Percentiles rank a stretch among this genome's conserved stretches.
Evolutionary conservation across 2,888 invertebrate genomes (phyloP).

Genomic region (Drosophila testacea): DNA sequence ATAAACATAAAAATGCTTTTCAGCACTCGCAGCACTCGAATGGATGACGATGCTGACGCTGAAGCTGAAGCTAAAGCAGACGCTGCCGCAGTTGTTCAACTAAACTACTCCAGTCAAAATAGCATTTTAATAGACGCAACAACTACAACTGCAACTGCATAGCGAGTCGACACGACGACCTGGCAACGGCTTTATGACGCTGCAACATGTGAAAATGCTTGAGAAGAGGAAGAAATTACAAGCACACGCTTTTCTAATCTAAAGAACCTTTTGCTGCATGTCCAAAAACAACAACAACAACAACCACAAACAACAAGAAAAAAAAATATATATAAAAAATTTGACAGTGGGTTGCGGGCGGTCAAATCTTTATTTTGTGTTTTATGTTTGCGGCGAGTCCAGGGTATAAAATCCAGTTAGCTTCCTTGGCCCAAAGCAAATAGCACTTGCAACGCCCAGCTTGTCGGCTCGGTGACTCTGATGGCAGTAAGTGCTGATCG

Average conservation of each 20-base stretch:
- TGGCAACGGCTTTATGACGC: conserved; percentile 64
- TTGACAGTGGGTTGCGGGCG: conserved; percentile 58
- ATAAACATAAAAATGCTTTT: conserved; percentile 82
- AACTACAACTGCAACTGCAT: conserved; percentile 32
- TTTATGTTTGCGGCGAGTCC: conserved; percentile 54
- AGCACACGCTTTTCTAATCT: conserved; percentile 81
- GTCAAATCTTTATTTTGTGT: conserved; percentile 57
- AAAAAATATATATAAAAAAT: conserved; percentile 11
- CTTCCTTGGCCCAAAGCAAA: conserved; percentile 58
- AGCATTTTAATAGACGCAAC: conserved; percentile 77
- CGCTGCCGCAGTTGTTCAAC: conserved; percentile 52
- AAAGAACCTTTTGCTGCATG: conserved; percentile 79
- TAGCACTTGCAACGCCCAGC: conserved; percentile 58
- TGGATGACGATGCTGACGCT: conserved; percentile 65
- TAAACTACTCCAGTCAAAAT: conserved; percentile 80
- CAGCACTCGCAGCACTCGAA: conserved; percentile 70
- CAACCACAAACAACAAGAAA: not conserved
- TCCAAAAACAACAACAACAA: conserved; percentile 52
- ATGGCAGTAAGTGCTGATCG: conserved; percentile 31
- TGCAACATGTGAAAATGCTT: conserved; percentile 78
- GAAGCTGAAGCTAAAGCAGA: not conserved
- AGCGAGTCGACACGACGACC: conserved; percentile 69
- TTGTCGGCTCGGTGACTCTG: conserved; percentile 30
- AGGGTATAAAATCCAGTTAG: conserved; percentile 64
- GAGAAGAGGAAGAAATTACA: conserved; percentile 70